Evolutionary conservation across 1,140 invertebrate genomes (phyloP), one percentile per base, ranked within the genome.

Genomic region (Aleiodes sp.): DNA sequence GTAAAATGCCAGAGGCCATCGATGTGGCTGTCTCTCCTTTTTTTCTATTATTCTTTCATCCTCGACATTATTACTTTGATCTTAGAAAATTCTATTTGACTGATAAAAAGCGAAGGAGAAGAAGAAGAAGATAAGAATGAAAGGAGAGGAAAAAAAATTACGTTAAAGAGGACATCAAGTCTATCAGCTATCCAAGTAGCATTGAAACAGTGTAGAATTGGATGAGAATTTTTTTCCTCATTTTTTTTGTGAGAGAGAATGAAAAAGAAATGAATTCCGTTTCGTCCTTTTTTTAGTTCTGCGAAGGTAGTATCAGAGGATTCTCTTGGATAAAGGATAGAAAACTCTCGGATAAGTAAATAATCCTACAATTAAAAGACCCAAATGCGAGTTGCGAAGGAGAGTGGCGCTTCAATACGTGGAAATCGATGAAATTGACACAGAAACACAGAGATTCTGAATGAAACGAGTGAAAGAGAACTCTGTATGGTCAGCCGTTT

Each of bases 351-450:
- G 60, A 63, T 69, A 56, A 69, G 67, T 69, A 69, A 69, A 56
- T 69, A 69, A 69, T 69, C 67, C 60, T 19, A 46, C 43, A 69
- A 63, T 69, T 69, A 69, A 69, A 63, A 33, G 28, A 63, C 24
- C 29, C n/a, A 63, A 46, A 46, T 2, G 41, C 37, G 52, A 37
- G 10, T 62, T 46, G 57, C n/a, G n/a, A n/a, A n/a, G n/a, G n/a
- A n/a, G n/a, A n/a, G n/a, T n/a, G n/a, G n/a, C n/a, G n/a, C n/a
- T n/a, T n/a, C 31, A 24, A 59, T 33, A n/a, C 28, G 19, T 56
- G 19, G 24, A 21, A 57, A 69, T 69, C 67, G 61, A 69, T 64
- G 63, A 43, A 21, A 14, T 28, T 24, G 52, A 24, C 46, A 1
- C 1, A 52, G 1, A 62, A 68, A 68, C 0, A 24, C 1, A 52